phyloP scores from a whole-genome alignment of 92 coral and sea anemone species.

The Phymanthus crucifer region DNA sequence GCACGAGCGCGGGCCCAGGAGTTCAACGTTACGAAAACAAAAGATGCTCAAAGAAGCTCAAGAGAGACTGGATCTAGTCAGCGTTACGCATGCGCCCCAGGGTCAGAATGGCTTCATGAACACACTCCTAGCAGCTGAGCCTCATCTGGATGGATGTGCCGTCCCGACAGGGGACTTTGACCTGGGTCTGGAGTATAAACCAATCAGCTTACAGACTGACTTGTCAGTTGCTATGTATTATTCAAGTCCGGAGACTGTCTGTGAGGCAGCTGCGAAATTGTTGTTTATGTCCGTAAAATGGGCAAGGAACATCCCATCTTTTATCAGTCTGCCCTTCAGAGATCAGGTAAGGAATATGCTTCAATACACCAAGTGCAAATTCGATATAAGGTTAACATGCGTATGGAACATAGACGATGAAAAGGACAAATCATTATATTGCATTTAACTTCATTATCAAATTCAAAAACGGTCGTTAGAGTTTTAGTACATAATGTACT shows the following conservation, averaged over 20 bases:
- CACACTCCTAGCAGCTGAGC: constrained; percentile 83
- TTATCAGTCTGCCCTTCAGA: constrained; percentile 86
- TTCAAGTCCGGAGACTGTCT: constrained; percentile 81
- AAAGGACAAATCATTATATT: too few relatives aligned
- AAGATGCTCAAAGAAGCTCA: constrained; percentile 89
- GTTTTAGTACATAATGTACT: too few relatives aligned
- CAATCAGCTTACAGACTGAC: constrained; percentile 76
- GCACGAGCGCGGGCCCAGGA: constrained; percentile 99
- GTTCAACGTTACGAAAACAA: constrained; percentile 87
- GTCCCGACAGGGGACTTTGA: constrained; percentile 61
- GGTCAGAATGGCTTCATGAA: constrained; percentile 74
- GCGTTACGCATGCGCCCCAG: constrained; percentile 67
- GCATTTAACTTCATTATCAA: too few relatives aligned
- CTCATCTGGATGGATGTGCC: constrained; percentile 70
- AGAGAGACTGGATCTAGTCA: constrained; percentile 70
- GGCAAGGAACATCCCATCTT: constrained; percentile 98
- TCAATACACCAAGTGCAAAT: too few relatives aligned
- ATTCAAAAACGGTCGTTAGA: too few relatives aligned
- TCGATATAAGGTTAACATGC: too few relatives aligned
- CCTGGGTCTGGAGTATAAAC: constrained; percentile 73
- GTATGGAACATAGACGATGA: too few relatives aligned
- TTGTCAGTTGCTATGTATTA: constrained; percentile 78
- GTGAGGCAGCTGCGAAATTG: constrained; percentile 96
- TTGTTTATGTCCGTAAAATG: constrained; percentile 96
- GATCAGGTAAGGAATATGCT: constrained; percentile 78